These are phyloP conservation scores for Catocala fraxini DNA, from an alignment of 2,888 invertebrate species.

Conservation along the genomic window DNA sequence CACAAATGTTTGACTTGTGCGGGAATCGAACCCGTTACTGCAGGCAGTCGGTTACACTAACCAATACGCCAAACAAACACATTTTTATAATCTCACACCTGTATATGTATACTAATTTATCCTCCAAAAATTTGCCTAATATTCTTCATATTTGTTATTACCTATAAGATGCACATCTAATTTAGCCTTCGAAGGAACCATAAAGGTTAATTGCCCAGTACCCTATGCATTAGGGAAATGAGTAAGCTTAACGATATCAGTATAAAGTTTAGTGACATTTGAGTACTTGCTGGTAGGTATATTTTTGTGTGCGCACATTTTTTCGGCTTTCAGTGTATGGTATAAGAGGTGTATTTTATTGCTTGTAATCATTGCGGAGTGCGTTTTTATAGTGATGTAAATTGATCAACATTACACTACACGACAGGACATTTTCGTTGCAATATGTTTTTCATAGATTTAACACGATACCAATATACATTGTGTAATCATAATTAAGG, in stretches of 20 bases:
- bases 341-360: slow-evolving; percentile 9
- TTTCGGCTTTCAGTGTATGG: slow-evolving; percentile 2
- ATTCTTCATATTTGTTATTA: no score
- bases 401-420: slow-evolving; percentile 7
- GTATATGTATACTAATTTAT: no score
- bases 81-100: no score
- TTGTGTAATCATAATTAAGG: no score
- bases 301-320: slow-evolving; percentile 3
- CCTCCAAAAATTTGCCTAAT: no score
- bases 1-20: no score
- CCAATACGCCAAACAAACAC: no score
- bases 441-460: no score
- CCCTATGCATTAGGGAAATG: slow-evolving; percentile 17
- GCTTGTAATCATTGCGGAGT: slow-evolving; percentile 8
- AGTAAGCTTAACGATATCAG: slow-evolving; percentile 7
- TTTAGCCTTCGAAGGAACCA: background rate
- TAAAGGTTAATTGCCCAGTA: slow-evolving; percentile 18
- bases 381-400: slow-evolving; percentile 7
- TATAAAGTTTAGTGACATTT: slow-evolving; percentile 10
- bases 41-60: no score
- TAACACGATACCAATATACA: no score
- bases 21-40: no score
- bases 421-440: background rate
- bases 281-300: slow-evolving; percentile 1
- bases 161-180: background rate